phyloP scores from a whole-genome alignment of 2,797 vertebrate species.

The Acropternis orthonyx region DNA sequence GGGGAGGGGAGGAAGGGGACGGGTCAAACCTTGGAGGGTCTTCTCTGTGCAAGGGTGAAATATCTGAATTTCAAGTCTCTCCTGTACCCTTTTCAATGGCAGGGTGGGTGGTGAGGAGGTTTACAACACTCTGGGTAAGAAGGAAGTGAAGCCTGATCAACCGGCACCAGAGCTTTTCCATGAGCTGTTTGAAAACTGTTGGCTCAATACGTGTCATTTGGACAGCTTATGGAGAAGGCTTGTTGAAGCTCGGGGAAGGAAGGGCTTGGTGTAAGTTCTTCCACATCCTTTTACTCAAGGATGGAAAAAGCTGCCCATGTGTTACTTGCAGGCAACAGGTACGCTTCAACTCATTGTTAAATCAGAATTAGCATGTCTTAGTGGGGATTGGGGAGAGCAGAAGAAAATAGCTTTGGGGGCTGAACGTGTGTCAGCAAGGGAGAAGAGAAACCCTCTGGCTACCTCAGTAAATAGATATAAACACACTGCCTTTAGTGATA shows the following conservation, averaged over 20 bases:
- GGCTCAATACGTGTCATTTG: neutral
- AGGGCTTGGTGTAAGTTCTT: neutral
- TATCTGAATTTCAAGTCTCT: neutral
- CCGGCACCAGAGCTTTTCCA: neutral
- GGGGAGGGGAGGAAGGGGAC: neutral
- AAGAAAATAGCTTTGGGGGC: neutral
- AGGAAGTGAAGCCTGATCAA: neutral
- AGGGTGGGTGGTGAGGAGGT: neutral
- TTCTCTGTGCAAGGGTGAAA: neutral
- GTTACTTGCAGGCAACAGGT: neutral
- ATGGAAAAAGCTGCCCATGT: neutral
- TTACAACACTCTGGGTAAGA: neutral
- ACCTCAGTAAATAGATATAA: neutral
- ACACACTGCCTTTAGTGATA: neutral
- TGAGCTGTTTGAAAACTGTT: neutral
- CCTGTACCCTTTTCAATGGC: neutral
- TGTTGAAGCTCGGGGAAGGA: neutral
- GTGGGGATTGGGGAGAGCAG: neutral
- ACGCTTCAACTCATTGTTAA: accelerated
- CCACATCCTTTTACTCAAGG: neutral
- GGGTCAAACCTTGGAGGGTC: neutral
- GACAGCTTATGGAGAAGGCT: neutral
- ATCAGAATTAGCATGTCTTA: neutral
- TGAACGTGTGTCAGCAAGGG: neutral
- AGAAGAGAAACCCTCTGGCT: neutral